Base-by-base conservation (phyloP, 2,113 vertebrate genomes). In the Thamnophis sirtalis region DNA sequence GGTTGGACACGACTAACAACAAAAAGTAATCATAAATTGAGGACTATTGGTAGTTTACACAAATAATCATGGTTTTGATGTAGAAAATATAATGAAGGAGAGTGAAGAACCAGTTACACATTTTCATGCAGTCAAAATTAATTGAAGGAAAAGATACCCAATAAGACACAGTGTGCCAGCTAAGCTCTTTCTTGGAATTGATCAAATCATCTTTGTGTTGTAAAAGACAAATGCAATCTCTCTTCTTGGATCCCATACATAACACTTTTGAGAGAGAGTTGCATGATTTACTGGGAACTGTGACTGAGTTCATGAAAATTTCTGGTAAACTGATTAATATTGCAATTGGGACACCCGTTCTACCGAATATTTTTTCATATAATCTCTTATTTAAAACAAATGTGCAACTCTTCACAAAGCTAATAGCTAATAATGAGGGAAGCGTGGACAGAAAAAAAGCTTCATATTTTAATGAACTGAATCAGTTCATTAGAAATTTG, bases 51-150 rank as follows among this genome's bases (percentile, higher is more conserved):
- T 89, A 91, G 91, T 93, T 96, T 95, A 93, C 55, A 73, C 91
- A 93, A 80, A 95, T 88, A 86, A 50, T 85, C 55, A 63, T 90
- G 92, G 93, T 91, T 95, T 95, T 95, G 95, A 91, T 92, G 94
- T 92, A 93, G 60, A 88, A 93, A 92, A 54, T 92, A 94, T 94
- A 56, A 84, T 94, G 93, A 90, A 87, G 58, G 58, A 51, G 85
- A 94, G 51, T 93, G 93, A 92, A 86, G 95, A 85, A 11, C 5
- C 24, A 73, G 38, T 92, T n/a, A 11, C 73, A 22, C 60, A 53
- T 91, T 95, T 95, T 91, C 93, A 94, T 93, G 96, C 93, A 95
- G 92, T 73, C 53, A 92, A 93, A 95, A 94, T 94, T 90, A 92
- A 93, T 96, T 96, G 92, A 90, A 93, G 50, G 95, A 54, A n/a